Percentiles rank a stretch among this genome's conserved stretches.
Conservation (phyloP, 2,888 invertebrate species). For the Lagria hirta region DNA sequence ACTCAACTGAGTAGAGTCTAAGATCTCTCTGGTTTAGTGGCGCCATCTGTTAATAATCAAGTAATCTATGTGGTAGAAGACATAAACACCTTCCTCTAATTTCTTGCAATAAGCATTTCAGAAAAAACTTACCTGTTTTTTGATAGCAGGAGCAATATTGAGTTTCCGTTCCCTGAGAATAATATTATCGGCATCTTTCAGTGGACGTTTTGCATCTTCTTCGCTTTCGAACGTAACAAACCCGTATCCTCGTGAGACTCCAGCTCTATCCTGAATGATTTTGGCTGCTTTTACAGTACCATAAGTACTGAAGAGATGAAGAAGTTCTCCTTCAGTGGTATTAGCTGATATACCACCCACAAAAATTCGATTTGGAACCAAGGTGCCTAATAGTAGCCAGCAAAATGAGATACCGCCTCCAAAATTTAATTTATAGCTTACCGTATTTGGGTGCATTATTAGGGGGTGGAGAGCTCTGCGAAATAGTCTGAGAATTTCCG, state of each 20-base stretch:
- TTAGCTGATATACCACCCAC: constrained; percentile 94
- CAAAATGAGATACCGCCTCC: too few relatives aligned
- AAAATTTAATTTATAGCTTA: too few relatives aligned
- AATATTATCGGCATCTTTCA: constrained; percentile 74
- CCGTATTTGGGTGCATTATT: constrained; percentile 59
- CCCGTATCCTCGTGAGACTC: constrained; percentile 91
- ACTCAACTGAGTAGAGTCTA: too few relatives aligned
- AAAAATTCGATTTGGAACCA: constrained; percentile 93
- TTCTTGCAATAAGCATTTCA: too few relatives aligned
- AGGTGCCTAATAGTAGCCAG: constrained; percentile 61
- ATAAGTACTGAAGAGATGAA: constrained; percentile 87
- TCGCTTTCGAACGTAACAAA: constrained; percentile 85
- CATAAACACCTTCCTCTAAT: too few relatives aligned
- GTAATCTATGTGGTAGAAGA: too few relatives aligned
- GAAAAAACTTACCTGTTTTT: constrained; percentile 69
- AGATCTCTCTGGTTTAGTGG: too few relatives aligned
- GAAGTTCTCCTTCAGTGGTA: constrained; percentile 89
- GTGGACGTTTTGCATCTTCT: constrained; percentile 77
- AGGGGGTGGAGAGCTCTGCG: constrained; percentile 50
- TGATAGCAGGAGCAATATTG: constrained; percentile 84
- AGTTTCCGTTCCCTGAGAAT: constrained; percentile 77
- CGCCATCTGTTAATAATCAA: constrained; percentile 1
- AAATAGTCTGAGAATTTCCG: constrained; percentile 42
- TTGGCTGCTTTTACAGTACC: constrained; percentile 90
- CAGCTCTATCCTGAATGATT: constrained; percentile 92